Evolutionary conservation across 2,888 invertebrate species (phyloP), one percentile per base, ranked within the genome.

Genomic region (Acanthopleura granulata): DNA sequence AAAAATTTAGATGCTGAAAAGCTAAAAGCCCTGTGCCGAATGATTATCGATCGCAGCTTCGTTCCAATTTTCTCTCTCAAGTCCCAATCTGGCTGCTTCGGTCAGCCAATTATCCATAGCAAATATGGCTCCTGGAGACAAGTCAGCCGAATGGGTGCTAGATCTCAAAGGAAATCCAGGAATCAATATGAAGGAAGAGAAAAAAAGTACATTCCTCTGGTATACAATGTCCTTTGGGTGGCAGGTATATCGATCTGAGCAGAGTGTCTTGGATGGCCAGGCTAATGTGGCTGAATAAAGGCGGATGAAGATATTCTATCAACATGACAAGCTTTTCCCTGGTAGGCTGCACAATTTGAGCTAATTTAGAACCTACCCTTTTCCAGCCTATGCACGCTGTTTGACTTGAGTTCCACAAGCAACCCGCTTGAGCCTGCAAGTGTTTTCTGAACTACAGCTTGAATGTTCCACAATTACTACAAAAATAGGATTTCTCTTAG

Each of bases 51-150:
- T 66, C 66, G 66, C 6, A 16, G 16, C 25, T 1, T 22, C 14
- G 25, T 22, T 27, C 66, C 29, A 66, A 66, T 66, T 66, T 66
- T 66, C 66, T 66, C 25, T 25, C 66, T 27, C 66, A 27, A 66
- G 66, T 66, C 66, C 22, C 66, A 66, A 6, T 66, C 66, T 66
- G 66, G 29, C 25, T 16, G 29, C 25, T 27, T 27, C 25, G 29
- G 66, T 27, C 66, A 66, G 66, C 66, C 66, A 66, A 66, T 66
- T 66, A 66, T 66, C 66, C 66, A 66, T 66, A 27, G 66, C 66
- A 66, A 66, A 66, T 27, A 66, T 27, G 66, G 66, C 25, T 22
- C 16, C 27, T 18, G 29, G 29, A 27, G 25, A 22, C 15, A 66
- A 25, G 16, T 25, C 16, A 25, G 1, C 66, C 15, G 25, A 66